phyloP scores from a whole-genome alignment of 2,113 vertebrate species.

The Psilopsiagon aurifrons region DNA sequence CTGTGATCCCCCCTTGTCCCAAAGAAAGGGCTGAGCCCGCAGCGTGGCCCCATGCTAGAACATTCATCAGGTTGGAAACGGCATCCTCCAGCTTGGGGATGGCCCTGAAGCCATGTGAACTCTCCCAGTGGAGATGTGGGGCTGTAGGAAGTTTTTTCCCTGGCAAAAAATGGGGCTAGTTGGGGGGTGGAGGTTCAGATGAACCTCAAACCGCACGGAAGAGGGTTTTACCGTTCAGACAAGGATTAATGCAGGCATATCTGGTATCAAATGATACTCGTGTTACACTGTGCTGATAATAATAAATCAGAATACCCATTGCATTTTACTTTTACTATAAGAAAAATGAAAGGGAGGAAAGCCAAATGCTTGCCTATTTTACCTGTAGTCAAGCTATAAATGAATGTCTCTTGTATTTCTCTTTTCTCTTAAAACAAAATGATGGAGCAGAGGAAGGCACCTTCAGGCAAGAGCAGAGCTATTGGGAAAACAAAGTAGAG shows the following conservation, averaged over 20 bases:
- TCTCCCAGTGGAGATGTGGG: background rate
- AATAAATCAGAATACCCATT: background rate
- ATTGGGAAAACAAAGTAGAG: background rate
- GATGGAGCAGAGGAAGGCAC: conserved; percentile 18
- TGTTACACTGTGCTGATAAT: background rate
- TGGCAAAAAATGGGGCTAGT: background rate
- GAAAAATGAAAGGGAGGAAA: background rate
- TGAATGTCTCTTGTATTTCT: background rate
- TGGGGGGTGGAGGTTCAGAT: background rate
- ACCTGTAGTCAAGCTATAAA: background rate
- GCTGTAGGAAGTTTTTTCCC: background rate
- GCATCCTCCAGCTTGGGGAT: too few species aligned
- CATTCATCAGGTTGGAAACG: background rate
- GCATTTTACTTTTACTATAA: background rate
- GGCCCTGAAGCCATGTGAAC: background rate
- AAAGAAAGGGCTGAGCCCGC: background rate
- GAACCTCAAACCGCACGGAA: accelerated
- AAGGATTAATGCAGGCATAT: background rate
- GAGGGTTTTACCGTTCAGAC: background rate
- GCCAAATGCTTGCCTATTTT: background rate
- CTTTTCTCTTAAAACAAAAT: background rate
- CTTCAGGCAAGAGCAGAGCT: conserved; percentile 33
- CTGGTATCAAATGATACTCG: accelerated
- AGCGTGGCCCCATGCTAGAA: background rate
- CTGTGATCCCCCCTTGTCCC: accelerated